Evolutionary conservation across 1,140 invertebrate species (phyloP), one percentile per base, ranked within the genome.

Genomic region (Heliconius nattereri): DNA sequence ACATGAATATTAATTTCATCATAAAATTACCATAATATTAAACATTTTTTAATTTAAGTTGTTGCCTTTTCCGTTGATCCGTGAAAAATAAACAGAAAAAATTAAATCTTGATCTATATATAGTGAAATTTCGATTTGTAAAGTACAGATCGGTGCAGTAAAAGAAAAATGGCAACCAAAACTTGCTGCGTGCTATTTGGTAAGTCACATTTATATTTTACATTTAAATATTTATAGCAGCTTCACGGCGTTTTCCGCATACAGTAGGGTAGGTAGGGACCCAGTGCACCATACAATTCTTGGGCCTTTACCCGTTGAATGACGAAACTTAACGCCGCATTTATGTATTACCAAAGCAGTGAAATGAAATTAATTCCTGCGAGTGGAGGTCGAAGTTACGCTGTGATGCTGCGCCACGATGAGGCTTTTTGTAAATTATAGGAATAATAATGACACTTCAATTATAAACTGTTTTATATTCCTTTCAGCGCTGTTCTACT

Each of bases 401-500:
- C 13, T 45, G 3, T 45, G 3, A 45, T 13, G 13, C 40, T 45
- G 40, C 40, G 40, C 40, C 40, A 16, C 13, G 13, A 45, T 16
- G 40, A 45, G 3, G 13, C 40, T 45, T 45, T 45, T 45, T 45
- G 16, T 45, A 16, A 45, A 45, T 1, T 45, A 16, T 45, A 45
- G 16, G 32, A 45, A 45, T 45, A 45, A 45, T 45, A 16, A 45
- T 45, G 16, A 16, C 13, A 45, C 40, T 45, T 45, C 13, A 45
- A 45, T 45, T 45, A 45, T 16, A 45, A 45, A 45, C 16, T 45
- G 16, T 45, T 45, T 45, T 45, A 45, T 45, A 45, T 45, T 75
- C 78, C 29, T 84, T 82, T 1, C 73, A 86, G 85, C 81, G 57
- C 71, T 85, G 20, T 40, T 87, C 19, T 85, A 83, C 83, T 37